Base-by-base conservation (phyloP, 2,797 vertebrate genomes). In the Chelonia mydas region DNA sequence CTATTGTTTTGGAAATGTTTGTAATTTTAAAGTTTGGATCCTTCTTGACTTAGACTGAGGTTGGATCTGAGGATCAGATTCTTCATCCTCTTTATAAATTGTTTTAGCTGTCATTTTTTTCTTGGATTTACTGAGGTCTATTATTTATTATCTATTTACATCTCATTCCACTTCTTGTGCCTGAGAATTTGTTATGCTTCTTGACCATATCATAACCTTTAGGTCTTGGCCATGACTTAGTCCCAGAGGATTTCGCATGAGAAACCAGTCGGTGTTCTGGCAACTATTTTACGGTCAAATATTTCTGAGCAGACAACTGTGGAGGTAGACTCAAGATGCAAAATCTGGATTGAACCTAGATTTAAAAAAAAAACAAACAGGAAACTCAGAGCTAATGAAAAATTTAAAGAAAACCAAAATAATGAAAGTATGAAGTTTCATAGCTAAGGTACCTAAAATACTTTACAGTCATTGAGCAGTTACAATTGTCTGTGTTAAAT, bases 211-310 rank as follows among this genome's bases (percentile, higher is more conserved):
- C 17, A 23, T 51, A 86, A 50, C n/a, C 13, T 57, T 84, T 31
- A 82, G 65, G n/a, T 88, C 90, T 85, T 59, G 54, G 68, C 50
- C 76, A 85, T 19, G 68, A 79, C 84, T 65, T 41, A 81, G 57
- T 90, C 59, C 49, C 19, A 1, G 19, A 49, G 74, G 82, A 41
- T 80, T 84, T 88, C 59, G 59, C 5, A 25, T 74, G 1, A 0
- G 47, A 5, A 11, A 3, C 50, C 83, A 47, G 37, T 51, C 81
- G 79, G 13, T 90, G 6, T 86, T 84, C 90, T 90, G 89, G 74
- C 49, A 47, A 57, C 50, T 68, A 19, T 54, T 61, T 87, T n/a
- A 84, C 41, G 50, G 53, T 33, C 37, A 86, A 84, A 68, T 87
- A 80, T 79, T 11, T 59, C n/a, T 51, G 82, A 68, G 83, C 80